Evolutionary conservation across 2,113 vertebrate species (phyloP).

Genomic region (Myanophis thanlyinensis): DNA sequence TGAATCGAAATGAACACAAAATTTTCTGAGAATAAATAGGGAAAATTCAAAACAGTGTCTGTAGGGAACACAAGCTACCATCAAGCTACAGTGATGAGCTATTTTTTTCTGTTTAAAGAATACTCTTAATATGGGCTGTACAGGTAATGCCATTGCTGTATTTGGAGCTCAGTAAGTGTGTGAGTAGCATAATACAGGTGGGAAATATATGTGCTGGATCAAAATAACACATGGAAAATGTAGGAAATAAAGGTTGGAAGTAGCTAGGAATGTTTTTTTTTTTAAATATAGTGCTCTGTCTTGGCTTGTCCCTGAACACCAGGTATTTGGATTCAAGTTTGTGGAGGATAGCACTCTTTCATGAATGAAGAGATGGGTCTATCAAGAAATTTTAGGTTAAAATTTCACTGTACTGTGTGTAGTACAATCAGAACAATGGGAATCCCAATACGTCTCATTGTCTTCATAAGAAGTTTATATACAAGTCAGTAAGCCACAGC

Average conservation of each 20-base stretch:
- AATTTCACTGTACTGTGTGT: not conserved
- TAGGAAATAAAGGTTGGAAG: not conserved
- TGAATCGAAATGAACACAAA: not conserved
- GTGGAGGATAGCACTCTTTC: not conserved
- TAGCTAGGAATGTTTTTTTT: not conserved
- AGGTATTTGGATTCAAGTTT: not conserved
- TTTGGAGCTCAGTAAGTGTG: not conserved
- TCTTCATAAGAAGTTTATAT: not conserved
- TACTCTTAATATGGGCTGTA: not conserved
- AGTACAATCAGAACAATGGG: not conserved
- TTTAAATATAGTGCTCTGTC: not conserved
- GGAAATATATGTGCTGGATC: not conserved
- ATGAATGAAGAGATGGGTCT: not conserved
- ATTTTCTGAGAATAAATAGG: not conserved
- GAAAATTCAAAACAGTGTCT: not conserved
- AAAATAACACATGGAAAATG: too few species aligned
- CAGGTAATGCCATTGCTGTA: not conserved
- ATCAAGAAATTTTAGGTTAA: not conserved
- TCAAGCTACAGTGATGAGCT: not conserved
- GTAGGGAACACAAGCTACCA: not conserved
- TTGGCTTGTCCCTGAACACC: not conserved
- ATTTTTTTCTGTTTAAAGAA: not conserved
- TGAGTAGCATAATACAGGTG: not conserved
- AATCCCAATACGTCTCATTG: not conserved
- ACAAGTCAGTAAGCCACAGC: not conserved